Evolutionary conservation across 2,888 invertebrate genomes (phyloP), one percentile per base, ranked within the genome.

Genomic region (Lasioglossum marginatum): DNA sequence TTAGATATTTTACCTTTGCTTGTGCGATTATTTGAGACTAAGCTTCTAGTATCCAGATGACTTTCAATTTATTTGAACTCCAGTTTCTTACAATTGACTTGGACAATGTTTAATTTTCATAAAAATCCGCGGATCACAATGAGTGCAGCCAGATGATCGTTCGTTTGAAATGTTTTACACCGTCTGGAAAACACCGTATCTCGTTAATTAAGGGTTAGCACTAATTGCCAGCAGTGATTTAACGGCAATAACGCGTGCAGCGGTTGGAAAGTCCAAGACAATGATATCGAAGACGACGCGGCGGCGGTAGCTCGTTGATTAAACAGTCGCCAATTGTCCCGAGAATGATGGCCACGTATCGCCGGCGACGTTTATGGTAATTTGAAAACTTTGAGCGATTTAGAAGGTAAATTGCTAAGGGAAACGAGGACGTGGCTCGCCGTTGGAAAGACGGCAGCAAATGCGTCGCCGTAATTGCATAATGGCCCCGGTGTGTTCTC

Each of bases 381-480:
- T 89, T 90, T 88, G 71, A 83, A 88, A 92, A 92, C 79, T 92
- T 92, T 92, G 87, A 87, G 86, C 90, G 82, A 90, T 89, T 92
- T 90, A 89, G 89, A 87, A 85, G 83, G 89, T 87, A 92, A 92
- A 92, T 92, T 87, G 80, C 74, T 75, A 81, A 77, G 83, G 77
- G 83, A 90, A 90, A 87, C 79, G 87, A 57, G 88, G 79, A 88
- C 86, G 89, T 73, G 77, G 78, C 63, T 52, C 48, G 77, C 34
- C 45, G 79, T 37, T 80, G 84, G 82, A 90, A 89, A 84, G 78
- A 86, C 83, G 87, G 81, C 88, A 77, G 85, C 85, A 87, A 91
- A 89, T 88, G 86, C 91, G 89, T 87, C 82, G 86, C 86, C 85
- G 89, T 91, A 91, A 91, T 93, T 93, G 91, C 93, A 91, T 92